phyloP scores from a whole-genome alignment of 2,888 invertebrate species.

The Calameuta pallipes region DNA sequence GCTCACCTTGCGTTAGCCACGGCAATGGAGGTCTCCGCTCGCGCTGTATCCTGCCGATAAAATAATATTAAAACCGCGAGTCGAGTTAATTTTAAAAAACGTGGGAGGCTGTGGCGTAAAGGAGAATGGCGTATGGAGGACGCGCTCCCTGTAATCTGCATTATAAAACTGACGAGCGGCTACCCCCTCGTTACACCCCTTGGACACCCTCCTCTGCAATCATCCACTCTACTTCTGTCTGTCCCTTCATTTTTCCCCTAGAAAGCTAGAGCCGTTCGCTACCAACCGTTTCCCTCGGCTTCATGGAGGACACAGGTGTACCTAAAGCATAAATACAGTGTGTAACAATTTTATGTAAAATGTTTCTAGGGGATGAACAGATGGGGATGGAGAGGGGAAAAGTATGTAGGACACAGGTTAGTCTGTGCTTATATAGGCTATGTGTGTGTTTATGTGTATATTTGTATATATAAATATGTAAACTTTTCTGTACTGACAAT shows the following conservation, averaged over 20 bases:
- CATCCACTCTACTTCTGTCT: too few relatives aligned
- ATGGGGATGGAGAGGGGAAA: too few relatives aligned
- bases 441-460: too few relatives aligned
- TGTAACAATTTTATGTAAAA: conserved; percentile 8
- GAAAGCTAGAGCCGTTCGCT: too few relatives aligned
- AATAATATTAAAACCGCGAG: conserved; percentile 43
- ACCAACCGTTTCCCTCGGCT: too few relatives aligned
- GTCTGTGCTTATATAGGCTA: too few relatives aligned
- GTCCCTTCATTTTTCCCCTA: too few relatives aligned
- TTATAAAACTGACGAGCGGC: conserved; percentile 32
- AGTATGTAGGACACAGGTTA: too few relatives aligned
- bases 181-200: too few relatives aligned
- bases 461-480: too few relatives aligned
- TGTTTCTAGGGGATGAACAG: not conserved
- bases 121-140: conserved; percentile 6
- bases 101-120: not conserved
- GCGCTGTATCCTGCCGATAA: conserved; percentile 30
- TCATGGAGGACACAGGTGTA: conserved; percentile 29
- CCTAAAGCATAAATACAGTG: conserved; percentile 30
- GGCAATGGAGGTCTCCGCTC: conserved; percentile 14
- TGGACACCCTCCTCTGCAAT: too few relatives aligned
- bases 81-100: conserved; percentile 34
- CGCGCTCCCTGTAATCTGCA: conserved; percentile 30
- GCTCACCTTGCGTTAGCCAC: conserved; percentile 21
- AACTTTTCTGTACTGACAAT: too few relatives aligned